Evolutionary conservation across 2,113 vertebrate genomes (phyloP).

Genomic region (Nibea albiflora): DNA sequence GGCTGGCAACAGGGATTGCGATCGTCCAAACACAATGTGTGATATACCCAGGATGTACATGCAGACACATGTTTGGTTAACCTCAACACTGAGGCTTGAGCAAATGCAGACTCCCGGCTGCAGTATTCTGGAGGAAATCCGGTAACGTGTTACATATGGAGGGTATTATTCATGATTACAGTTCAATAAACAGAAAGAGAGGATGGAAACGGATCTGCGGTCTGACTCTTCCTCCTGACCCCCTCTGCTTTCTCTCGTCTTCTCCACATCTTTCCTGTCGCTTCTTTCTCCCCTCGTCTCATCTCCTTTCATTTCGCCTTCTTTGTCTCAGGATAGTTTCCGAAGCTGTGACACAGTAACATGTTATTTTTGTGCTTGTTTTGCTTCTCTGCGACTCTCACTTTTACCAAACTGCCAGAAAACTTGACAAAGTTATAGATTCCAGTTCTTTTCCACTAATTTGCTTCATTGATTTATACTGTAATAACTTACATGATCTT

Average conservation of each 20-base stretch:
- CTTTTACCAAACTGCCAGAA: not conserved
- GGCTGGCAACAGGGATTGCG: conserved; percentile 40
- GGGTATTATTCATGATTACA: conserved; percentile 77
- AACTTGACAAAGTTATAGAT: not conserved
- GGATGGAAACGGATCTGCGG: conserved; percentile 66
- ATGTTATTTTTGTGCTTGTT: not conserved
- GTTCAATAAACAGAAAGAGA: conserved; percentile 74
- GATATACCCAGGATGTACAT: conserved; percentile 68
- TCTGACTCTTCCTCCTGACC: conserved; percentile 58
- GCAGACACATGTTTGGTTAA: conserved; percentile 71
- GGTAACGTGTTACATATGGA: conserved; percentile 70
- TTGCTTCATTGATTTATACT: not conserved
- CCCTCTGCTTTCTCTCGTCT: conserved; percentile 28
- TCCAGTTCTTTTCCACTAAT: no score
- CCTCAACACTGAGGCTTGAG: conserved; percentile 60
- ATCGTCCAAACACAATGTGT: conserved; percentile 31
- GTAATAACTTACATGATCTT: no score
- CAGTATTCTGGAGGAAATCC: conserved; percentile 70
- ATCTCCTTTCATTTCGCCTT: not conserved
- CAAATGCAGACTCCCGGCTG: conserved; percentile 67
- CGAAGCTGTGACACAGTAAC: not conserved
- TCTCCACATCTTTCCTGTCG: conserved; percentile 2
- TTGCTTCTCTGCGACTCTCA: not conserved
- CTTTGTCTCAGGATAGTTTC: not conserved
- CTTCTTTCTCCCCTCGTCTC: not conserved